phyloP scores from a whole-genome alignment of 2,113 vertebrate genomes.

The Cyprinodon tularosa region DNA sequence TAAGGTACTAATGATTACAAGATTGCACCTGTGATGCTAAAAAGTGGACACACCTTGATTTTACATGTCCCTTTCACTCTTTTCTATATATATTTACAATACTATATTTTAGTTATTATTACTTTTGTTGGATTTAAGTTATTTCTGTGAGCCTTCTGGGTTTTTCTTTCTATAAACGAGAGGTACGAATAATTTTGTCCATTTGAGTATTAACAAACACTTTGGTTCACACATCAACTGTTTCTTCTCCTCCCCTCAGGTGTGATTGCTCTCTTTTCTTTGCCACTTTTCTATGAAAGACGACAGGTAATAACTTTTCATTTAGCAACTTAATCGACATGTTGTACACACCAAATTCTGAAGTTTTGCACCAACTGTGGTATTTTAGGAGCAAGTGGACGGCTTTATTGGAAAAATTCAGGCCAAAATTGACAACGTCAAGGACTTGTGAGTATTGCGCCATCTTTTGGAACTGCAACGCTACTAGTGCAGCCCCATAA shows the following conservation, averaged over 20 bases:
- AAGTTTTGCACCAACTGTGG: neutral
- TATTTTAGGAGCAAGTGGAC: slow-evolving; percentile 84
- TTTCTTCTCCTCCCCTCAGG: slow-evolving; percentile 68
- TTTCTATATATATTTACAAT: too few relatives aligned
- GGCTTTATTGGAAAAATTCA: slow-evolving; percentile 78
- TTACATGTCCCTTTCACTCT: too few relatives aligned
- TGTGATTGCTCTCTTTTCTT: slow-evolving; percentile 87
- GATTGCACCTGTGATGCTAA: too few relatives aligned
- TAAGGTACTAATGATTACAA: too few relatives aligned
- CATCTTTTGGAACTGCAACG: slow-evolving; percentile 38
- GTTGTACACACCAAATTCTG: neutral
- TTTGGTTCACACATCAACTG: neutral
- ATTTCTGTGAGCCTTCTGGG: too few relatives aligned
- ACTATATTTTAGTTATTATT: too few relatives aligned
- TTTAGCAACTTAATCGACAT: neutral
- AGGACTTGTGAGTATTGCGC: slow-evolving; percentile 85
- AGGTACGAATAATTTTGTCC: too few relatives aligned
- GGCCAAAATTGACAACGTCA: slow-evolving; percentile 80
- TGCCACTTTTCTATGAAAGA: slow-evolving; percentile 88
- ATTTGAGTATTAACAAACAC: too few relatives aligned
- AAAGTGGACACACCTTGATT: too few relatives aligned
- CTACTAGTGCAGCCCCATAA: neutral
- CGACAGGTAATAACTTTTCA: slow-evolving; percentile 80
- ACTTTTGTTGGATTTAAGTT: too few relatives aligned
- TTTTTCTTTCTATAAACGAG: too few relatives aligned